Evolutionary conservation across 2,113 vertebrate genomes (phyloP).

Genomic region (Glareola pratincola): DNA sequence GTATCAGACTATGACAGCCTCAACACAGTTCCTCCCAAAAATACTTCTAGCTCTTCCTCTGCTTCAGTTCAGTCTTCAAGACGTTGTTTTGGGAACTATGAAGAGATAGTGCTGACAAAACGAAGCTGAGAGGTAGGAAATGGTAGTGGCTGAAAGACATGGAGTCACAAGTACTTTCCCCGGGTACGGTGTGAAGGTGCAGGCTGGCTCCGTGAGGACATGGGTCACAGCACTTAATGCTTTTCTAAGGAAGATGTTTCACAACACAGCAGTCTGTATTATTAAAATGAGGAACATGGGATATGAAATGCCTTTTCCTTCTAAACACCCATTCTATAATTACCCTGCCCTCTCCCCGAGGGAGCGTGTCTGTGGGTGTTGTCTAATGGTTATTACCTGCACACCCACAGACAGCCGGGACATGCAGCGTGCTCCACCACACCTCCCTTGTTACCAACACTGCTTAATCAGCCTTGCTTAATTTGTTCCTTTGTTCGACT

Average conservation of each 20-base stretch:
- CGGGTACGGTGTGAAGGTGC: fast-evolving
- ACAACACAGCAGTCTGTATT: not conserved
- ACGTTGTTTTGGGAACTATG: not conserved
- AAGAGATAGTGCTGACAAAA: not conserved
- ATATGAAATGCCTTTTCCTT: not conserved
- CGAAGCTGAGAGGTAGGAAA: not conserved
- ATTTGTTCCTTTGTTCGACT: not conserved
- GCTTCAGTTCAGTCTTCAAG: not conserved
- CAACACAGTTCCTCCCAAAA: not conserved
- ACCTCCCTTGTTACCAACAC: not conserved
- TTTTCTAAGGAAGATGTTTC: not conserved
- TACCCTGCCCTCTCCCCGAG: not conserved
- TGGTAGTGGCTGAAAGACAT: not conserved
- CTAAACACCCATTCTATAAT: not conserved
- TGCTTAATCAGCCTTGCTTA: not conserved
- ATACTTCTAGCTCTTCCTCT: not conserved
- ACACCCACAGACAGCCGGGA: not conserved
- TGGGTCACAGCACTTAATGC: not conserved
- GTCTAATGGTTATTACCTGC: not conserved
- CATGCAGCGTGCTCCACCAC: not conserved
- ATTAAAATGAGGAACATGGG: not conserved
- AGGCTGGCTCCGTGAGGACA: not conserved
- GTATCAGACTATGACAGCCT: not conserved
- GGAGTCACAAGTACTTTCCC: not conserved
- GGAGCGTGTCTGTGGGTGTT: not conserved